Conservation (phyloP, 2,797 vertebrate genomes). For the Phrynocephalus vlangalii region DNA sequence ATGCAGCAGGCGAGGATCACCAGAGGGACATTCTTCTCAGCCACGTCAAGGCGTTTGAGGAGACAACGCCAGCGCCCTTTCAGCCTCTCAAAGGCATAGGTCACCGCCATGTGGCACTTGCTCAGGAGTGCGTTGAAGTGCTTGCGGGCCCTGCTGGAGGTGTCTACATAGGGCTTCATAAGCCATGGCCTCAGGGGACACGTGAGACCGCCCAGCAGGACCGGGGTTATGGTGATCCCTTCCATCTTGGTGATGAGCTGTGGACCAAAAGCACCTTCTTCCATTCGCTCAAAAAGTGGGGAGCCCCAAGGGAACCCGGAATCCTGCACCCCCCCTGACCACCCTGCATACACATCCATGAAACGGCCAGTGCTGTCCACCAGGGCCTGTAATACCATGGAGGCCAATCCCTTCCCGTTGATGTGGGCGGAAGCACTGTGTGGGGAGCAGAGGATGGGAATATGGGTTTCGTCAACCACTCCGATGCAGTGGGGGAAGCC, state of each 20-base stretch:
- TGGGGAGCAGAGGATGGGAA: slow-evolving; percentile 4
- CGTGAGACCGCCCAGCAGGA: slow-evolving; percentile 1
- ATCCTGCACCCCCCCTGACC: not conserved
- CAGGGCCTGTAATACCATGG: slow-evolving; percentile 31
- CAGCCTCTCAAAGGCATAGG: slow-evolving; percentile 18
- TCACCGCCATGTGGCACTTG: not conserved
- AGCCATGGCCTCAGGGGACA: slow-evolving; percentile 23
- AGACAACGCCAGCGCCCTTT: slow-evolving; percentile 30
- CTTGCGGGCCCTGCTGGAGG: not conserved
- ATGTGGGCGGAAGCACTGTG: slow-evolving; percentile 8
- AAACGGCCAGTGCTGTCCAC: slow-evolving; percentile 6
- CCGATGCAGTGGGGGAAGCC: slow-evolving; percentile 27
- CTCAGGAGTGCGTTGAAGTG: not conserved
- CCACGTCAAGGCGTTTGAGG: slow-evolving; percentile 23
- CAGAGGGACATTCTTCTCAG: slow-evolving; percentile 17
- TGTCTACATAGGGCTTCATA: not conserved
- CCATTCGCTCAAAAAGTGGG: slow-evolving; percentile 27
- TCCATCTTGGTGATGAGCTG: not conserved
- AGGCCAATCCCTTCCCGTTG: slow-evolving; percentile 15
- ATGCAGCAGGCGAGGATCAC: slow-evolving; percentile 7
- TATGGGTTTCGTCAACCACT: slow-evolving; percentile 14
- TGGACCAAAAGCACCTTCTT: slow-evolving; percentile 4
- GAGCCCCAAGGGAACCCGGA: slow-evolving; percentile 13
- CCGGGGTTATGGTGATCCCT: not conserved
- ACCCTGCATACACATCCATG: slow-evolving; percentile 24